Base-by-base conservation (phyloP, 2,797 vertebrate species). In the Hypotaenidia philippensis region DNA sequence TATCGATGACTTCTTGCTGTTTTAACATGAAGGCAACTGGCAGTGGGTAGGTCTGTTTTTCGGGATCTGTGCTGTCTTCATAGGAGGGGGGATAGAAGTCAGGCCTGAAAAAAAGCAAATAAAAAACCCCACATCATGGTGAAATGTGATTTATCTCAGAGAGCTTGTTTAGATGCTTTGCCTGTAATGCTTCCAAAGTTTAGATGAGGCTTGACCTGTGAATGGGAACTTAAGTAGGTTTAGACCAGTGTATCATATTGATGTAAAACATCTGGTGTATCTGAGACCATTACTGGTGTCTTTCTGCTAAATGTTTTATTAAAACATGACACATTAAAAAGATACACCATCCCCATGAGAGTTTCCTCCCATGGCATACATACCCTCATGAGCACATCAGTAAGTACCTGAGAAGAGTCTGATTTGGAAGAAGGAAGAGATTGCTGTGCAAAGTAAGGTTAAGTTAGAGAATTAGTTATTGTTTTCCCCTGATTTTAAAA, bases 51-150 rank as follows among this genome's bases (percentile, higher is more conserved):
- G 53, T 16, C 9, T 90, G 89, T 64, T 96, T 97, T 87, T 75
- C 80, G 7, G 47, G 69, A 50, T 94, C 88, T 57, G 97, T 96
- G 49, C 97, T 98, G 64, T 99, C 98, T 82, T 98, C 98, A 2
- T 99, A 99, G 3, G 98, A 97, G 6, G 98, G 99, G 32, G 98
- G 99, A 80, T 97, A 98, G 75, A 97, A 98, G 76, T 96, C 96
- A 10, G 98, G 98, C 83, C 99, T 99, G 94, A 88, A 96, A 97
- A 94, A 47, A 84, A 38, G 85, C 40, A 85, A 96, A 41, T 7
- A 29, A 34, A 44, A 40, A 53, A 52, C 56, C 56, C 63, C 21
- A 65, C 6, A 12, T 27, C 7, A 10, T 60, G 32, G n/a, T 83
- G 45, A 77, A 88, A 36, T 22, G 14, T 19, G 6, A 36, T 80